Base-by-base conservation (phyloP, 2,113 vertebrate species). In the Callocephalon fimbriatum region DNA sequence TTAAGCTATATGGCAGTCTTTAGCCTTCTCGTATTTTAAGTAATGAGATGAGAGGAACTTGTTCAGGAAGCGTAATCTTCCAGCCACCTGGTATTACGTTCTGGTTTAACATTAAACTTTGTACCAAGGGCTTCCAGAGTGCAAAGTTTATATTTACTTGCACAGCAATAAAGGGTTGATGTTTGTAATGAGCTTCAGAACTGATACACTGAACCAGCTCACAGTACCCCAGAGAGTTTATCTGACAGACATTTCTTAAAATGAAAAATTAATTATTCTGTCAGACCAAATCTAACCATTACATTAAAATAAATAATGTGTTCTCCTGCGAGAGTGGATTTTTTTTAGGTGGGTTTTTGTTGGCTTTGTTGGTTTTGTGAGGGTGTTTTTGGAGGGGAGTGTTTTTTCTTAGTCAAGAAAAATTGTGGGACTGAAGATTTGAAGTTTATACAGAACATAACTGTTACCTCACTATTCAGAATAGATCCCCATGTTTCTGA, bases 121-220 rank as follows among this genome's bases (percentile, higher is more conserved):
- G 37, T n/a, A 83, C 26, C 8, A 66, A 62, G 37, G 29, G 42
- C 26, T 88, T 74, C 47, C 15, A 15, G 38, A 77, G 65, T 81
- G 15, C 80, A 94, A 91, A 93, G 84, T 87, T 84, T 74, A 8
- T 84, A 16, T 95, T 95, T 91, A 59, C 65, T 58, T 89, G 9
- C 42, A 50, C 12, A 67, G 61, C 37, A 86, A 32, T 84, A 94
- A 83, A 93, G 14, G 9, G 19, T 16, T 59, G 50, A 53, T 38
- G 25, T 58, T 83, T 71, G 8, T 25, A 42, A 37, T 42, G 67
- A 91, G 37, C 22, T 62, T 45, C 17, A 84, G 45, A 54, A 67
- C 7, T 63, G 42, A 48, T 4, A 38, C 14, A 23, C 13, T 50
- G 15, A 73, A 40, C 12, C 31, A 61, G 29, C 25, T 83, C n/a